phyloP scores from a whole-genome alignment of 1,140 invertebrate species.

The Charaxes varanes region DNA sequence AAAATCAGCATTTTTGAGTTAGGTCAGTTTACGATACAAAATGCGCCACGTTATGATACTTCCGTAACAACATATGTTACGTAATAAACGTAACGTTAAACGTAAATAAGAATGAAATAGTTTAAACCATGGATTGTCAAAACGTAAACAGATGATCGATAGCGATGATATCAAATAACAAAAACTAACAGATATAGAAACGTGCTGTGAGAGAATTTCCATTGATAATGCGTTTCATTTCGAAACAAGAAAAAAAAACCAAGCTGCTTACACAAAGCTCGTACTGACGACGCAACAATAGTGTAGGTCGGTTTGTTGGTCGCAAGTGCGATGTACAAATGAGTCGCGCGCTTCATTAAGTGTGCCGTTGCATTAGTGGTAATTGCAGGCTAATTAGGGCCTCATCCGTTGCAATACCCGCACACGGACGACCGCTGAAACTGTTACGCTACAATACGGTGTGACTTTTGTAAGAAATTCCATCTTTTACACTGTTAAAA shows the following conservation, averaged over 20 bases:
- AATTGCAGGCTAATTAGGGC: constrained; percentile 63
- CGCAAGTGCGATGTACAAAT: constrained; percentile 40
- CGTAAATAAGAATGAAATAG: no score
- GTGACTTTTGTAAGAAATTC: constrained; percentile 9
- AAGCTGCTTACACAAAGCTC: constrained; percentile 2
- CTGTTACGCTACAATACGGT: constrained; percentile 9
- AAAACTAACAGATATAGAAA: no score
- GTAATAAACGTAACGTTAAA: no score
- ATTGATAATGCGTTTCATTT: constrained; percentile 5
- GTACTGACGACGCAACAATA: constrained; percentile 34
- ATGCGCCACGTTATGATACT: no score
- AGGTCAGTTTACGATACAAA: no score
- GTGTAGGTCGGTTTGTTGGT: constrained; percentile 19
- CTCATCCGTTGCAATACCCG: constrained; percentile 43
- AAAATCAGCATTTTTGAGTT: no score
- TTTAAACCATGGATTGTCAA: no score
- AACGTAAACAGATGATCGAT: no score
- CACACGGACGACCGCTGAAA: constrained; percentile 16
- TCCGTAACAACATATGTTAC: no score
- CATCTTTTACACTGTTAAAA: no score
- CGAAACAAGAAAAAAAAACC: constrained; percentile 1
- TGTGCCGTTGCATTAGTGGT: constrained; percentile 60
- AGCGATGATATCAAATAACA: no score
- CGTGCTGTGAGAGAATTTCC: no score
- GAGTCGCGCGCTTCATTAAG: constrained; percentile 60